Evolutionary conservation across 1,140 invertebrate genomes (phyloP).

Genomic region (Nasonia giraulti): DNA sequence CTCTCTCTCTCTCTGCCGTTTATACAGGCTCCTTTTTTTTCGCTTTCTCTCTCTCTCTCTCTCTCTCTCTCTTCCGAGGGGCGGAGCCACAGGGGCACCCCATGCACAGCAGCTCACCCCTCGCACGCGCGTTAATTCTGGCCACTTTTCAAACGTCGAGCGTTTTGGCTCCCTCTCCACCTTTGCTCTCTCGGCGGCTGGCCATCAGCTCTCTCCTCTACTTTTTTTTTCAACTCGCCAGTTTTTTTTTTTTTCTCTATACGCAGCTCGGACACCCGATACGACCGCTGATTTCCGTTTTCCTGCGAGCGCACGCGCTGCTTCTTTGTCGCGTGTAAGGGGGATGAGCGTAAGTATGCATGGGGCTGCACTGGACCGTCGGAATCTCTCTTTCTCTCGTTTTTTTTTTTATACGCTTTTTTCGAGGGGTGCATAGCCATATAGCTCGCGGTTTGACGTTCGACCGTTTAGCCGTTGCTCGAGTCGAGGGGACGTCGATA

Average conservation of each 20-base stretch:
- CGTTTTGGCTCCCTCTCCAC: constrained; percentile 50
- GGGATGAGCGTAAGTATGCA: background rate
- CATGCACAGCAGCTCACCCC: constrained; percentile 42
- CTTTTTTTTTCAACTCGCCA: background rate
- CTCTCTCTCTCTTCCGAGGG: constrained; percentile 23
- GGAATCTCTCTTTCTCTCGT: background rate
- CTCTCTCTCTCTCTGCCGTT: too few relatives aligned
- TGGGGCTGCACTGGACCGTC: background rate
- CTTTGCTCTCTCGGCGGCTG: constrained; percentile 39
- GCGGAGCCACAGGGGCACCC: constrained; percentile 52
- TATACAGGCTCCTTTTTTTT: background rate
- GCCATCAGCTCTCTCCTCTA: background rate
- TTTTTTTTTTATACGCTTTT: constrained; percentile 45
- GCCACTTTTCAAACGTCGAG: constrained; percentile 67
- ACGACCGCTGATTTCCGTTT: constrained; percentile 40
- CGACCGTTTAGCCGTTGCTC: constrained; percentile 26
- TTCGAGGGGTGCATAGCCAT: background rate
- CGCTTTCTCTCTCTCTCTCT: constrained; percentile 4
- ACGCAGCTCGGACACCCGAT: constrained; percentile 58
- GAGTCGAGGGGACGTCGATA: background rate
- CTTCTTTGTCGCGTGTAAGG: background rate
- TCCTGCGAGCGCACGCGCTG: background rate
- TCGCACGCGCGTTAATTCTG: constrained; percentile 69
- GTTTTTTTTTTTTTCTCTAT: constrained; percentile 54
- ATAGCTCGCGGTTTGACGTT: constrained; percentile 45